phyloP scores from a whole-genome alignment of 2,797 vertebrate species.

The Pangasius macronema region DNA sequence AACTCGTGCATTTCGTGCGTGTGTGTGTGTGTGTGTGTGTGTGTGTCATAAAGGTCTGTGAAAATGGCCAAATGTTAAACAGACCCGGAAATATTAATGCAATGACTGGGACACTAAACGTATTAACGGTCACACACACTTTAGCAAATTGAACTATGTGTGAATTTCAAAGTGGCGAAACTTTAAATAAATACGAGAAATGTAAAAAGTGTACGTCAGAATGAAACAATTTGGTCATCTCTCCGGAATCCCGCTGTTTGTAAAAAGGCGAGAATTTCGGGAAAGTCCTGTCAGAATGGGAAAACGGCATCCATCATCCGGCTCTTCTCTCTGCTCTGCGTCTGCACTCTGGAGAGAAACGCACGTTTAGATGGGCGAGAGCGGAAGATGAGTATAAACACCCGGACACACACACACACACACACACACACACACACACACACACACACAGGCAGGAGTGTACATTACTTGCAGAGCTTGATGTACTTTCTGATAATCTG shows the following conservation, averaged over 20 bases:
- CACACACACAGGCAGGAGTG: not conserved
- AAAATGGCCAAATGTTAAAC: slow-evolving; percentile 38
- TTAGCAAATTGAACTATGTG: not conserved
- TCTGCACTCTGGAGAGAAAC: slow-evolving; percentile 8
- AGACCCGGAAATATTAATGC: slow-evolving; percentile 12
- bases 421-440: slow-evolving; percentile 28
- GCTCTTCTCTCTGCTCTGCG: not conserved
- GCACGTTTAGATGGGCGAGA: slow-evolving; percentile 7
- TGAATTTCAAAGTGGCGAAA: not conserved
- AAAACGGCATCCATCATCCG: slow-evolving; percentile 20
- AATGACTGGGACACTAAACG: not conserved
- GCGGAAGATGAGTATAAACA: slow-evolving; percentile 41
- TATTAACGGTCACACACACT: not conserved
- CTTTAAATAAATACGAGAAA: slow-evolving; percentile 11
- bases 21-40: slow-evolving; percentile 36
- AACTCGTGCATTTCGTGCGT: not conserved
- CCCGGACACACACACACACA: not conserved
- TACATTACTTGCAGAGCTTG: not conserved
- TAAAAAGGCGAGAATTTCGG: slow-evolving; percentile 24
- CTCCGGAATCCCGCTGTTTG: slow-evolving; percentile 32
- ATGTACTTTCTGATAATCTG: not conserved
- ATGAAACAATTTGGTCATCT: slow-evolving; percentile 9
- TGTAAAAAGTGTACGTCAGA: not conserved
- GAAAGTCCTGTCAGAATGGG: slow-evolving; percentile 32
- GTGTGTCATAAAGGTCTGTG: slow-evolving; percentile 28